Evolutionary conservation across 2,113 vertebrate genomes (phyloP).

Genomic region (Okapia johnstoni): DNA sequence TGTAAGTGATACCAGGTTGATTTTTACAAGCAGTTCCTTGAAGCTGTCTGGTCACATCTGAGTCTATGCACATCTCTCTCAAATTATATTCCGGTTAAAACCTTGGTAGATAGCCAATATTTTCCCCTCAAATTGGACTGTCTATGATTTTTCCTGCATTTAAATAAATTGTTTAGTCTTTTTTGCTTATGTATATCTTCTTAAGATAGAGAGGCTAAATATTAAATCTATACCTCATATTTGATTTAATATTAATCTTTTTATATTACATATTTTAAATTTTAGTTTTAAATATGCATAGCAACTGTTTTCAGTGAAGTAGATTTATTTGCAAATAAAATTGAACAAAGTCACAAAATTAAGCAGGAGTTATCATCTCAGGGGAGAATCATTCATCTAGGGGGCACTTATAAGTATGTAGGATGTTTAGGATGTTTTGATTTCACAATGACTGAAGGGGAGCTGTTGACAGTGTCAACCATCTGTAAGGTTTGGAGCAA

Average conservation of each 20-base stretch:
- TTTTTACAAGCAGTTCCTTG: background rate
- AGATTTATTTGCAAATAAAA: conserved; percentile 4
- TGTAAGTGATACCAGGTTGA: background rate
- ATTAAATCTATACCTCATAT: background rate
- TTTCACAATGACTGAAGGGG: background rate
- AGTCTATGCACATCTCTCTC: background rate
- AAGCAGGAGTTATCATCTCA: background rate
- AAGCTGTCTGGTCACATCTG: background rate
- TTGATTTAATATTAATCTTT: background rate
- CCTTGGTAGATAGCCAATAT: background rate
- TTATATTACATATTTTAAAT: background rate
- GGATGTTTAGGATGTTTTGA: background rate
- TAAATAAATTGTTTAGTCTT: background rate
- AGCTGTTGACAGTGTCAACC: background rate
- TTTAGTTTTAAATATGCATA: background rate
- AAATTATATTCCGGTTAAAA: background rate
- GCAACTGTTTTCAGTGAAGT: background rate
- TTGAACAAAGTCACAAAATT: background rate
- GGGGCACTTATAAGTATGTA: background rate
- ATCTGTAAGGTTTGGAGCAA: background rate
- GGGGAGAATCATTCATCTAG: background rate
- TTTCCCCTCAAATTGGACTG: background rate
- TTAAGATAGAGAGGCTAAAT: background rate
- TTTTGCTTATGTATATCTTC: background rate
- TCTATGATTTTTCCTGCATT: background rate